Conservation (phyloP, 2,113 vertebrate species). For the Alethe castanea region DNA sequence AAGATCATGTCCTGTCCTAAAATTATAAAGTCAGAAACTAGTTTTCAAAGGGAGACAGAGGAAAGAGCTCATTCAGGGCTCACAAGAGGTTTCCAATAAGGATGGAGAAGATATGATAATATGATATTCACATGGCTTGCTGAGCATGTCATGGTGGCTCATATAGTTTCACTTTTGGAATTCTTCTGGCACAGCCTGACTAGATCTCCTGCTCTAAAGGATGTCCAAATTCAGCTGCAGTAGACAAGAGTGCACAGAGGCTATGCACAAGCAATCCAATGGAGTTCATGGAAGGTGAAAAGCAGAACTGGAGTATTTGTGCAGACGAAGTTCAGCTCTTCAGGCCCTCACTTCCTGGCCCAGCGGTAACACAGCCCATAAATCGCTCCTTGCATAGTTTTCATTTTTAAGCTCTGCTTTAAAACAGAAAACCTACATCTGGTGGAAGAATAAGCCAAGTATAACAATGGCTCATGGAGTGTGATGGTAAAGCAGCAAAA, state of each 20-base stretch:
- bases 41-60: not conserved
- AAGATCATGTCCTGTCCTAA: not conserved
- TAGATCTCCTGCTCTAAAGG: not conserved
- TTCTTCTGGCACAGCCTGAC: not conserved
- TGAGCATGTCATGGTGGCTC: not conserved
- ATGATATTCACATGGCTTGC: not conserved
- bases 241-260: not conserved
- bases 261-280: not conserved
- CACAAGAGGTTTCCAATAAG: not conserved
- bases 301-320: not conserved
- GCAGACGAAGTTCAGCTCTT: not conserved
- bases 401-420: constrained; percentile 18
- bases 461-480: not conserved
- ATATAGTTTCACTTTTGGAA: not conserved
- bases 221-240: not conserved
- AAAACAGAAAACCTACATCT: constrained; percentile 15
- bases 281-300: not conserved
- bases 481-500: not conserved
- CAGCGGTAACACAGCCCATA: not conserved
- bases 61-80: not conserved
- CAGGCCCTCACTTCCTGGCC: not conserved
- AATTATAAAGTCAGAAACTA: not conserved
- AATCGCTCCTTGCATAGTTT: not conserved
- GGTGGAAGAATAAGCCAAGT: constrained; percentile 17
- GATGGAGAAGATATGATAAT: not conserved